Evolutionary conservation across 2,888 invertebrate genomes (phyloP).

Genomic region (Romanomermis culicivorax): DNA sequence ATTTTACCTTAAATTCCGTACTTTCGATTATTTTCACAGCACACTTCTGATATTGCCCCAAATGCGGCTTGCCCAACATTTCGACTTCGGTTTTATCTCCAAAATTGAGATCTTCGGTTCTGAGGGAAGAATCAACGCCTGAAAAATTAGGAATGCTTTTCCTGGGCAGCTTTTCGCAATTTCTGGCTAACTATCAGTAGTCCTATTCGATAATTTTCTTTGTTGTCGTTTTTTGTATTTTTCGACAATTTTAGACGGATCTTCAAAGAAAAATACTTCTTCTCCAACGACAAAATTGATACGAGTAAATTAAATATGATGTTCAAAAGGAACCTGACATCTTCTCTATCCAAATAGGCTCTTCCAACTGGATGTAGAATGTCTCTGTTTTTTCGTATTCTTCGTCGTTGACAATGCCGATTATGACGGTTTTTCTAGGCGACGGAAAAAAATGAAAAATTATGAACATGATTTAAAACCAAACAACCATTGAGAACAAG

Average conservation of each 20-base stretch:
- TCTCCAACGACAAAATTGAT: background rate
- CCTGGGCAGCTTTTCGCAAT: no score
- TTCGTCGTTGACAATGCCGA: constrained; percentile 82
- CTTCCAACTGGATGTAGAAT: constrained; percentile 72
- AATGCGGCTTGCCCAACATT: constrained; percentile 57
- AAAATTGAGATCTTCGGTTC: no score
- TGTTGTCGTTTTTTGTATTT: constrained; percentile 8
- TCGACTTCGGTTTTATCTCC: no score
- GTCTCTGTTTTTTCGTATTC: constrained; percentile 88
- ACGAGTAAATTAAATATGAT: background rate
- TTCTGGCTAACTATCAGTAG: no score
- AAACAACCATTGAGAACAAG: background rate
- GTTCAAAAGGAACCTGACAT: constrained; percentile 8
- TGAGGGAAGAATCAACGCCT: no score
- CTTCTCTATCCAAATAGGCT: constrained; percentile 42
- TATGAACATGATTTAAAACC: background rate
- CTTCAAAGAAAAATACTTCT: background rate
- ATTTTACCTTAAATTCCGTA: constrained; percentile 82
- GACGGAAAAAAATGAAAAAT: background rate
- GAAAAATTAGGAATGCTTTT: no score
- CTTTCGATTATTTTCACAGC: constrained; percentile 84
- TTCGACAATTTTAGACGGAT: background rate
- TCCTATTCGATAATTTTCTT: background rate
- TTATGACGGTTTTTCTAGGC: constrained; percentile 56
- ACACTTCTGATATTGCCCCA: constrained; percentile 64